Evolutionary conservation across 2,797 vertebrate genomes (phyloP).

Genomic region (Premnoplex brunnescens): DNA sequence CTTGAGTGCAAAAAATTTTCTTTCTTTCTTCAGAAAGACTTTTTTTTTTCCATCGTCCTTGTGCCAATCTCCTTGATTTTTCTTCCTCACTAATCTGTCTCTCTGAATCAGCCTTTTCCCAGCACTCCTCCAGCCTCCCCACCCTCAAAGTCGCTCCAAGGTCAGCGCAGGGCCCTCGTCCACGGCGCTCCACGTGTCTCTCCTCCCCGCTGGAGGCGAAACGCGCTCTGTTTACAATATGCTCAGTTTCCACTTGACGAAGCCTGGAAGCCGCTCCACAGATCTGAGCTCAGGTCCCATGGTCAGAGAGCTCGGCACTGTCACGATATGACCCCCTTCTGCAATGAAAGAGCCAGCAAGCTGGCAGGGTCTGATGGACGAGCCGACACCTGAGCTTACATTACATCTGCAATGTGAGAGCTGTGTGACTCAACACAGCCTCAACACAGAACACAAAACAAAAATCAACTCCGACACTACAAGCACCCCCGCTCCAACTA

Average conservation of each 20-base stretch:
- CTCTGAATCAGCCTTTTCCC: slow-evolving; percentile 35
- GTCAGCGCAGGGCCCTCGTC: not conserved
- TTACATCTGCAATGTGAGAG: not conserved
- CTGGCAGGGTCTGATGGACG: not conserved
- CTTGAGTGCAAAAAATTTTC: not conserved
- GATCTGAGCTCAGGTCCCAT: not conserved
- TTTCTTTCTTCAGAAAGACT: not conserved
- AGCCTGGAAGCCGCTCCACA: not conserved
- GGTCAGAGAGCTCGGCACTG: not conserved
- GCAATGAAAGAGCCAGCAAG: slow-evolving; percentile 1
- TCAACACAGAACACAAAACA: not conserved
- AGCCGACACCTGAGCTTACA: not conserved
- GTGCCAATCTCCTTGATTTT: slow-evolving; percentile 41
- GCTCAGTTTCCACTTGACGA: slow-evolving; percentile 31
- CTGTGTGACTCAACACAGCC: not conserved
- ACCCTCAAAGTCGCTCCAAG: slow-evolving; percentile 16
- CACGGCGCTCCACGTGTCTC: not conserved
- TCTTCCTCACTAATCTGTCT: not conserved
- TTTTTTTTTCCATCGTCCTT: not conserved
- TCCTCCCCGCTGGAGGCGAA: not conserved
- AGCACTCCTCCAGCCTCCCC: not conserved
- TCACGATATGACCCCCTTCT: not conserved
- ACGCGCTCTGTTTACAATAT: not conserved
- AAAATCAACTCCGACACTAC: not conserved
- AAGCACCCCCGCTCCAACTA: not conserved